Evolutionary conservation across 2,797 vertebrate genomes (phyloP).

Genomic region (Danio aesculapii): DNA sequence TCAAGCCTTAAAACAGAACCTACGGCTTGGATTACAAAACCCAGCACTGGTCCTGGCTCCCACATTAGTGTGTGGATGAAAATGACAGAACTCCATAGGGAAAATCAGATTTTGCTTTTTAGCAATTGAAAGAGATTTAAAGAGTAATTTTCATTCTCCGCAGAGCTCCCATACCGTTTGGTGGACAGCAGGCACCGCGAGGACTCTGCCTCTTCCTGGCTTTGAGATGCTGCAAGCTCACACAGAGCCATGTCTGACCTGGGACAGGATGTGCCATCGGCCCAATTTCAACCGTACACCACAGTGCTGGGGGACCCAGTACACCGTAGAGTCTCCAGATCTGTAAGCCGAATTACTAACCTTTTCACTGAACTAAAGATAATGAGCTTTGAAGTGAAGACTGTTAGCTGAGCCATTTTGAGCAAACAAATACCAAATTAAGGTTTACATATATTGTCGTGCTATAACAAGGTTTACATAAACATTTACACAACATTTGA

Average conservation of each 20-base stretch:
- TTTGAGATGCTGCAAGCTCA: slow-evolving; percentile 64
- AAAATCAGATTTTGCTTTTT: not conserved
- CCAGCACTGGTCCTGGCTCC: not conserved
- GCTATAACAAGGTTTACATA: not conserved
- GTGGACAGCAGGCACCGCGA: slow-evolving; percentile 65
- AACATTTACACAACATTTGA: not conserved
- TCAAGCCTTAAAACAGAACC: slow-evolving; percentile 9
- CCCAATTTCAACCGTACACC: slow-evolving; percentile 85
- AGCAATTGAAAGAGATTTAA: not conserved
- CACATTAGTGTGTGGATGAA: not conserved
- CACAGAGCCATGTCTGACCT: slow-evolving; percentile 66
- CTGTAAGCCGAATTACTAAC: slow-evolving; percentile 63
- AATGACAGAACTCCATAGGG: not conserved
- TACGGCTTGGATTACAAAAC: not conserved
- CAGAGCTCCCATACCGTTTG: slow-evolving; percentile 83
- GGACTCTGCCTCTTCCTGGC: slow-evolving; percentile 56
- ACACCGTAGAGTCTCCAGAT: slow-evolving; percentile 74
- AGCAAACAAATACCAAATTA: not conserved
- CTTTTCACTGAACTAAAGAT: not conserved
- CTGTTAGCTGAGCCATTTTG: slow-evolving; percentile 32
- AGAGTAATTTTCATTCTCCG: not conserved
- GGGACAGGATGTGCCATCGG: slow-evolving; percentile 79
- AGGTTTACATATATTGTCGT: slow-evolving; percentile 22
- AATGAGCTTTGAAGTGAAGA: not conserved
- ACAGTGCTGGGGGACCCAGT: slow-evolving; percentile 76